Evolutionary conservation across 2,797 vertebrate genomes (phyloP).

Genomic region (Falco peregrinus): DNA sequence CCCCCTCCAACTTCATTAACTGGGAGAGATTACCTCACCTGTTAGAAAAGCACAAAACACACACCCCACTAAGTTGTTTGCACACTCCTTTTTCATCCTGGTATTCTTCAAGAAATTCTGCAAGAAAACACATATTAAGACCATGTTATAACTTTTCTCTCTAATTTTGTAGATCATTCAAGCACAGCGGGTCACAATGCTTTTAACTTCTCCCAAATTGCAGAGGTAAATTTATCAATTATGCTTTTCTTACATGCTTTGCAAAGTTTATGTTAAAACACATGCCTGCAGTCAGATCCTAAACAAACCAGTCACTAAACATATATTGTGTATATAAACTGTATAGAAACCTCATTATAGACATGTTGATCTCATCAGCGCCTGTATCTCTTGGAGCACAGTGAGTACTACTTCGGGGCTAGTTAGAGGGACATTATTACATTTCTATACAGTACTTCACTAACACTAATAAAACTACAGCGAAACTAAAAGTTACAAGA

Average conservation of each 20-base stretch:
- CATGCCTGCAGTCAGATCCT: not conserved
- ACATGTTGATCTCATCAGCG: not conserved
- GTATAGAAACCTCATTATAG: not conserved
- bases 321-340: not conserved
- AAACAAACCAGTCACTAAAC: not conserved
- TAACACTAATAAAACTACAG: not conserved
- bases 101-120: not conserved
- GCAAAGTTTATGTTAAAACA: not conserved
- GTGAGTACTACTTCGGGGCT: not conserved
- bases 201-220: not conserved
- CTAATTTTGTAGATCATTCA: not conserved
- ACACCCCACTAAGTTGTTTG: not conserved
- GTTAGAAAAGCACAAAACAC: not conserved
- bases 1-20: not conserved
- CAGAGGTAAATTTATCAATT: not conserved
- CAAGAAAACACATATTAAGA: not conserved
- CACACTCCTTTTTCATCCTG: not conserved
- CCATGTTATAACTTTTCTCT: not conserved
- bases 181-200: not conserved
- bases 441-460: not conserved
- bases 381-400: not conserved
- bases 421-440: not conserved
- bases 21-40: not conserved
- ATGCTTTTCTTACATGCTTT: not conserved
- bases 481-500: not conserved